Evolutionary conservation across 1,140 invertebrate genomes (phyloP), one percentile per base, ranked within the genome.

Genomic region (Habropoda laboriosa): DNA sequence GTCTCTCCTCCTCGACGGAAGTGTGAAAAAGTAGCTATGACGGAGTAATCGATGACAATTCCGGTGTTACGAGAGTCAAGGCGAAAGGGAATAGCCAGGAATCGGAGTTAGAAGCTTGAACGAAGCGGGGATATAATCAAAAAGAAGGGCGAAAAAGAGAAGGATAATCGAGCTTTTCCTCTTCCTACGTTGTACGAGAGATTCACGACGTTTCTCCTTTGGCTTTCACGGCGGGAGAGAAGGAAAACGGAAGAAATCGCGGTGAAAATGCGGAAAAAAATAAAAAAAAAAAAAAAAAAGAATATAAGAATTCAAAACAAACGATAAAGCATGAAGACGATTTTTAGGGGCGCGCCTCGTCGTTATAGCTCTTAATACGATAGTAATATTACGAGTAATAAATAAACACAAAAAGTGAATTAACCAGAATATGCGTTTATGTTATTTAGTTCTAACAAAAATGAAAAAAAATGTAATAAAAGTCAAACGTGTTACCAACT

Each of bases 381-480:
- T 87, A 88, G 82, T 88, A 85, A 88, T 86, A 88, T 84, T 90
- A 89, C 82, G 86, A 91, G 73, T 89, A 91, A 90, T 90, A 90
- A 90, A 66, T 21, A 5, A 88, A 88, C 89, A 90, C 74, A 83
- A 75, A 27, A 80, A 83, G 73, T 90, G 86, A 91, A 91, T 86
- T 89, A 91, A 85, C 82, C 89, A 88, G 74, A 88, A 89, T 86
- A 92, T 89, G 88, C 89, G 89, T 92, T 92, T 91, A 92, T 92
- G 92, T 92, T 92, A 92, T 92, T 92, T 92, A 92, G 92, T 92
- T 92, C 86, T 92, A 92, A 92, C 82, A 68, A 51, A 53, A 53
- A 49, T 1, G 86, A 90, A 79, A 81, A 71, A 90, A 91, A 83
- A 85, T 79, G 85, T 87, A 92, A 90, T 90, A 92, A 92, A 92